A percentile compares a stretch with the other conserved stretches of the same genome.
phyloP scores from a whole-genome alignment of 2,113 vertebrate genomes.

The Potamarius usumacintae region DNA sequence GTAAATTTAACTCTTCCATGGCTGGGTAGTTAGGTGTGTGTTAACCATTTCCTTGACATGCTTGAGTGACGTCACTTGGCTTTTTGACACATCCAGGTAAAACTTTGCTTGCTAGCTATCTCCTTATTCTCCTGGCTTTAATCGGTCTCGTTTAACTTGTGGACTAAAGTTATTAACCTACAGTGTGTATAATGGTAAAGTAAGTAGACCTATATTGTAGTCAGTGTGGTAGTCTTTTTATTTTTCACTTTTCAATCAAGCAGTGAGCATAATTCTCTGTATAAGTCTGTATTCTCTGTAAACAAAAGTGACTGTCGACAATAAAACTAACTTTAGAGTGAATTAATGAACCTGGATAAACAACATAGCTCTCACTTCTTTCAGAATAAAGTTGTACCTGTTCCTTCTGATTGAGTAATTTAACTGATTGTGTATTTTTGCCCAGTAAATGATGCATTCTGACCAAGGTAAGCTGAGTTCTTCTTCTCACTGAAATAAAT shows the following conservation, averaged over 20 bases:
- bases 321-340: neutral
- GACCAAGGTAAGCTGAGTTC: neutral
- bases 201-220: too few species aligned
- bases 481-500: neutral
- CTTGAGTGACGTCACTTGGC: neutral
- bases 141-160: neutral
- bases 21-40: neutral
- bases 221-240: neutral
- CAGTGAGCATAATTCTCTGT: neutral
- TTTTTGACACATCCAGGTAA: neutral
- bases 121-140: neutral
- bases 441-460: neutral
- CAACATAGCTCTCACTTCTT: neutral
- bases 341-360: neutral
- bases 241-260: neutral
- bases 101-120: neutral
- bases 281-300: neutral
- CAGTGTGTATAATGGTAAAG: too few species aligned
- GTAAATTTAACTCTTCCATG: neutral
- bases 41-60: neutral
- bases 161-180: too few species aligned
- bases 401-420: neutral
- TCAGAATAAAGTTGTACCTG: neutral
- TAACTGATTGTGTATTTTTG: neutral
- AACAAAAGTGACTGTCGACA: neutral